These are phyloP conservation scores for Drosophila pachea DNA, from an alignment of 1,140 invertebrate species.

Conservation along the genomic window DNA sequence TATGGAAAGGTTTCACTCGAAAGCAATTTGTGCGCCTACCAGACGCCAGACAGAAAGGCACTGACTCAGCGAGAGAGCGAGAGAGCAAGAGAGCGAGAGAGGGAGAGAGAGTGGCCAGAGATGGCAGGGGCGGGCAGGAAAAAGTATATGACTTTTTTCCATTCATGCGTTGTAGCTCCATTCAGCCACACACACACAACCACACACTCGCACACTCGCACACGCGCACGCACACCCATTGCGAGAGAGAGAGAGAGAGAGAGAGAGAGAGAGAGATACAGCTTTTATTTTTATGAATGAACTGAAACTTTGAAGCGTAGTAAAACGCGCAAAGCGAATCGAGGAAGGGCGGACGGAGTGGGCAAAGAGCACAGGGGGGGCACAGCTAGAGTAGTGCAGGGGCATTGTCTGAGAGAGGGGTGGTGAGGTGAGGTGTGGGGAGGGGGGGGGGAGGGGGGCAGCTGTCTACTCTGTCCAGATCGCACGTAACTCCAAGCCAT, in stretches of 20 bases:
- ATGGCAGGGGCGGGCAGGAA: background rate
- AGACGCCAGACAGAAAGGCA: slow-evolving; percentile 7
- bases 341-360: slow-evolving; percentile 17
- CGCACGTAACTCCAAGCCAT: slow-evolving; percentile 57
- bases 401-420: too few species aligned
- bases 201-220: slow-evolving; percentile 10
- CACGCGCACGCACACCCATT: slow-evolving; percentile 15
- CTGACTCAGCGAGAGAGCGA: background rate
- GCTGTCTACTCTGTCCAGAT: slow-evolving; percentile 33
- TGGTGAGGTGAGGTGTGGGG: too few species aligned
- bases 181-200: slow-evolving; percentile 47
- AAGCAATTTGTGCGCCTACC: slow-evolving; percentile 72
- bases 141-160: slow-evolving; percentile 38
- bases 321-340: slow-evolving; percentile 47
- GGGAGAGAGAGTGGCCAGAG: background rate
- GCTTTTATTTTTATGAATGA: slow-evolving; percentile 70
- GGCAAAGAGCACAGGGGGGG: background rate
- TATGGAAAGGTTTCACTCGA: slow-evolving; percentile 65
- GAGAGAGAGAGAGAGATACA: too few species aligned
- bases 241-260: too few species aligned
- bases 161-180: slow-evolving; percentile 72
- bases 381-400: too few species aligned
- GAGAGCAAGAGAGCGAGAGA: slow-evolving; percentile 8
- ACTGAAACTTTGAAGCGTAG: slow-evolving; percentile 72
- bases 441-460: background rate